phyloP scores from a whole-genome alignment of 1,140 invertebrate genomes.

The Formica exsecta region DNA sequence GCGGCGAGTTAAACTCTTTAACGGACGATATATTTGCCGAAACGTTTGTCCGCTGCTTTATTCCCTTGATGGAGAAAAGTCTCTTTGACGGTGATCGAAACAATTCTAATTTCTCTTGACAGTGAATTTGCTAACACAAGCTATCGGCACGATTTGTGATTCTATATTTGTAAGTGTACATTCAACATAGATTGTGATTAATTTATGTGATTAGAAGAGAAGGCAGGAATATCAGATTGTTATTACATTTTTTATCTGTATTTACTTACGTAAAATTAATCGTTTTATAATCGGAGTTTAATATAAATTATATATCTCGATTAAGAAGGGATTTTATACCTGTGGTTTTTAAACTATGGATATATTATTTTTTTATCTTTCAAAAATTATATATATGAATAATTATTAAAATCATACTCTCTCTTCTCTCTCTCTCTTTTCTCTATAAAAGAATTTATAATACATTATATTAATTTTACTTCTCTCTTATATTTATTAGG shows the following conservation, averaged over 20 bases:
- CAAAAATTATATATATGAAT: background rate
- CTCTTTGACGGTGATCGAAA: background rate
- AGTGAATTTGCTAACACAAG: conserved; percentile 14
- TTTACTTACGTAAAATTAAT: background rate
- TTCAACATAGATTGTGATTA: background rate
- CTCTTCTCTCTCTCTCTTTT: too few relatives aligned
- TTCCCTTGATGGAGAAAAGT: conserved; percentile 10
- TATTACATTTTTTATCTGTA: background rate
- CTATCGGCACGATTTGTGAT: background rate
- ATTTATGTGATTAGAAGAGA: background rate
- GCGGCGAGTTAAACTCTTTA: conserved; percentile 48
- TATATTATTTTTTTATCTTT: too few relatives aligned
- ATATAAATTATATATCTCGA: too few relatives aligned
- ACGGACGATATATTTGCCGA: conserved; percentile 44
- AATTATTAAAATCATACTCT: conserved; percentile 8
- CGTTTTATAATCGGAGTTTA: background rate
- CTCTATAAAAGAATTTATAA: background rate
- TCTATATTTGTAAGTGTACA: conserved; percentile 5
- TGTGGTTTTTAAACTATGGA: too few relatives aligned
- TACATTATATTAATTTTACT: background rate
- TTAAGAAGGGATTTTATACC: too few relatives aligned
- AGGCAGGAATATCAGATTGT: background rate
- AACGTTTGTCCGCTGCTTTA: background rate
- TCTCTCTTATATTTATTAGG: background rate
- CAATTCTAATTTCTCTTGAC: conserved; percentile 26